Percentiles rank a stretch among this genome's conserved stretches.
Conservation (phyloP, 2,797 vertebrate species). For the Tragopan temminckii region DNA sequence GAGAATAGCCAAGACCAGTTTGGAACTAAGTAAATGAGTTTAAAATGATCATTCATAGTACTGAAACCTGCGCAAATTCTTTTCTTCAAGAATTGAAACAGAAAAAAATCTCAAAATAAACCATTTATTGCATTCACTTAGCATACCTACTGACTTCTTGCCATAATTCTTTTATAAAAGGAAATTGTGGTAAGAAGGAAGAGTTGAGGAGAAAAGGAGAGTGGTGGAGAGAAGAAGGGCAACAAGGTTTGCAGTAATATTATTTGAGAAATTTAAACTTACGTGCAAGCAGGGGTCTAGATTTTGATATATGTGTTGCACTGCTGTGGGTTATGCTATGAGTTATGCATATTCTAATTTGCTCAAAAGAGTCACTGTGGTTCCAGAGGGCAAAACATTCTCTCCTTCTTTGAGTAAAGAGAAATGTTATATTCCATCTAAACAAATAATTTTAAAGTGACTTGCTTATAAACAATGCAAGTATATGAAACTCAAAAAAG, state of each 20-base stretch:
- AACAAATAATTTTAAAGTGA: neutral
- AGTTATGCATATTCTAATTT: neutral
- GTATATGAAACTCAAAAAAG: neutral
- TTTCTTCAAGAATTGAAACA: neutral
- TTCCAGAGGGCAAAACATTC: neutral
- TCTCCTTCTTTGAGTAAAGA: neutral
- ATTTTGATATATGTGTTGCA: neutral
- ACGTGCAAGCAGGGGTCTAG: neutral
- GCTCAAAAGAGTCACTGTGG: neutral
- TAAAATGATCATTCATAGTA: neutral
- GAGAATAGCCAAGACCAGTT: neutral
- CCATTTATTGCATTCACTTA: neutral
- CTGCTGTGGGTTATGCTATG: neutral
- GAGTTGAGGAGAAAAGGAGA: neutral
- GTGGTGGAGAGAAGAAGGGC: rapidly evolving
- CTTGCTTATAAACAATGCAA: neutral
- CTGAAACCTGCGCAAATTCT: neutral
- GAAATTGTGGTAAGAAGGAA: neutral
- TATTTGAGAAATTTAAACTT: neutral
- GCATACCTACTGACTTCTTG: neutral
- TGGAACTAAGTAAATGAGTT: neutral
- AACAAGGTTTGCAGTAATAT: neutral
- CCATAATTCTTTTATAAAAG: neutral
- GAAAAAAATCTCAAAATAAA: neutral
- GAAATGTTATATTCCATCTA: neutral